Base-by-base conservation (phyloP, 1,140 invertebrate genomes). In the Glomeris maerens region DNA sequence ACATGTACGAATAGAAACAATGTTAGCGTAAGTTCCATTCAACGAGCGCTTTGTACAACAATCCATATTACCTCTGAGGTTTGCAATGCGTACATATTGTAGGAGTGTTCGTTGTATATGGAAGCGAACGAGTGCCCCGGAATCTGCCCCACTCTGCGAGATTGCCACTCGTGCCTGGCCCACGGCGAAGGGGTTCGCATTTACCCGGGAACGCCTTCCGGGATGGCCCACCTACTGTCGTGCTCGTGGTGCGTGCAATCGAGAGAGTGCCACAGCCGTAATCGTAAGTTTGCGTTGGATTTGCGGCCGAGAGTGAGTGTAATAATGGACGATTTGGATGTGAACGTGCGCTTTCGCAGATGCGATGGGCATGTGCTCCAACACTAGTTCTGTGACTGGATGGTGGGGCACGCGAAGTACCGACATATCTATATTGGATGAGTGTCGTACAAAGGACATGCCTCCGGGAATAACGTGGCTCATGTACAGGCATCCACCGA, bases 161-260 rank as follows among this genome's bases (percentile, higher is more conserved):
- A 88, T 64, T 95, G 92, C 64, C 83, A 89, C 59, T 80, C 87
- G 0, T 95, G 92, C 66, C 68, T 89, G 25, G 53, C 56, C 10
- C 53, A 53, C 54, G 57, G 57, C 0, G 56, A 55, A 26, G 40
- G 27, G 27, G 41, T 17, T 31, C 25, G 21, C 14, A 28, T 27
- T 10, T 40, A 50, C 14, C 25, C 20, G 45, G 21, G 81, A 81
- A 23, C 79, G 79, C 54, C 83, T 84, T 59, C 64, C 85, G 28
- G 59, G 75, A 2, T 66, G 23, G 25, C 84, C 25, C 10, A 42
- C 5, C 25, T 21, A 1, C 79, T 80, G 31, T 78, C 84, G 46
- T 94, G 89, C 65, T 84, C 79, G 21, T 93, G 89, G 89, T 92
- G 88, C 64, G 87, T 92, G 1, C 86, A 92, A 42, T 4, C 10